These are phyloP conservation scores for Setipinna tenuifilis DNA, from an alignment of 2,797 vertebrate genomes.

Conservation along the genomic window DNA sequence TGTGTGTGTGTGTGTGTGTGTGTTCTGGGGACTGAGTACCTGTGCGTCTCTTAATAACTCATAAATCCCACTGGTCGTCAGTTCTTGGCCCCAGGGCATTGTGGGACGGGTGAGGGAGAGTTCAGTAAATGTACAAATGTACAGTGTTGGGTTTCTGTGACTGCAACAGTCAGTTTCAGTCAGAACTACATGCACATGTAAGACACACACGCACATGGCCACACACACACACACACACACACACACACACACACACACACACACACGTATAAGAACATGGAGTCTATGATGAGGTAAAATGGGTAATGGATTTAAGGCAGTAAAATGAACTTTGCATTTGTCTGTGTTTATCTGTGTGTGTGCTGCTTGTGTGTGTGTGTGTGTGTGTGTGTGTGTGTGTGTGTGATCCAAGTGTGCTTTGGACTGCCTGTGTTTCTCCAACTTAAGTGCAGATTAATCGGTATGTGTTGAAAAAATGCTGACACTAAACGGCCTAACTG, in stretches of 20 bases:
- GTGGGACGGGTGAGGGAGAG: slow-evolving; percentile 70
- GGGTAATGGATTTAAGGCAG: not conserved
- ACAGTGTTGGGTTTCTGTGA: slow-evolving; percentile 54
- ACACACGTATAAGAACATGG: not conserved
- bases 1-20: slow-evolving; percentile 2
- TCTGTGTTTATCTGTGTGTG: not conserved
- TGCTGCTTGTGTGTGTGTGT: not conserved
- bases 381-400: not conserved
- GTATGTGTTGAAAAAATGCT: not conserved
- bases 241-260: not conserved
- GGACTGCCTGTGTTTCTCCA: not conserved
- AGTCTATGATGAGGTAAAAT: not conserved
- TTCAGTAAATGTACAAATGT: slow-evolving; percentile 61
- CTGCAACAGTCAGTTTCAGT: slow-evolving; percentile 40
- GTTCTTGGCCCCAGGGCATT: slow-evolving; percentile 65
- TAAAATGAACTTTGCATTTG: not conserved
- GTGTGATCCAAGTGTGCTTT: not conserved
- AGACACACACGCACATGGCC: slow-evolving; percentile 20
- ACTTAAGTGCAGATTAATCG: slow-evolving; percentile 7
- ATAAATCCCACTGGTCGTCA: slow-evolving; percentile 44
- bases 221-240: not conserved
- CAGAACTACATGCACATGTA: not conserved
- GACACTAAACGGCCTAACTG: not conserved
- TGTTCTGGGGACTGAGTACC: not conserved
- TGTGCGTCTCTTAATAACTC: slow-evolving; percentile 58